Evolutionary conservation across 2,888 invertebrate genomes (phyloP).

Genomic region (Quadroppia sp.): DNA sequence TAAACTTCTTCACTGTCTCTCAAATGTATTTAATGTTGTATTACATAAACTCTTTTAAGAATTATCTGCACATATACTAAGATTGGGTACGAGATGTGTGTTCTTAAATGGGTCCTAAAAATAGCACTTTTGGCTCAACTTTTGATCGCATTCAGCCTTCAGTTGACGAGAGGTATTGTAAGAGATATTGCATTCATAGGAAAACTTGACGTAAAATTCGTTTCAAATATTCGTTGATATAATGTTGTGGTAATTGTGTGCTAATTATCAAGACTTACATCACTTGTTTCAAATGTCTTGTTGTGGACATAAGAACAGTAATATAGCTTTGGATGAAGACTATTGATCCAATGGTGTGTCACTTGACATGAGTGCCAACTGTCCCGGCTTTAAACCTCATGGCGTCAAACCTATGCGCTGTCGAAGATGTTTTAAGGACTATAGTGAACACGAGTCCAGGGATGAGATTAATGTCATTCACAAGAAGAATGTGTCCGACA

Average conservation of each 20-base stretch:
- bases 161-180: neutral
- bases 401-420: constrained; percentile 89
- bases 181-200: neutral
- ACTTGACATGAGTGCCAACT: constrained; percentile 43
- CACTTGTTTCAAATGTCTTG: neutral
- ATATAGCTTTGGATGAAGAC: neutral
- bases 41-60: no score
- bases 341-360: neutral
- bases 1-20: no score
- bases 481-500: neutral
- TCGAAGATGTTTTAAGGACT: constrained; percentile 79
- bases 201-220: neutral
- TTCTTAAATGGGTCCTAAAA: neutral
- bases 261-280: neutral
- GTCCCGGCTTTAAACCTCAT: constrained; percentile 82
- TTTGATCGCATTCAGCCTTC: neutral
- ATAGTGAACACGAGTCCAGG: constrained; percentile 43
- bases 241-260: neutral
- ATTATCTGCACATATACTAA: no score
- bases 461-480: neutral
- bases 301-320: neutral
- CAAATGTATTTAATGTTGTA: no score
- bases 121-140: constrained; percentile 13
- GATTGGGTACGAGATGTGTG: neutral
- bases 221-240: neutral